Percentiles rank a stretch among this genome's conserved stretches.
Evolutionary conservation across 2,797 vertebrate species (phyloP).

Genomic region (Atherinosoma microstoma): DNA sequence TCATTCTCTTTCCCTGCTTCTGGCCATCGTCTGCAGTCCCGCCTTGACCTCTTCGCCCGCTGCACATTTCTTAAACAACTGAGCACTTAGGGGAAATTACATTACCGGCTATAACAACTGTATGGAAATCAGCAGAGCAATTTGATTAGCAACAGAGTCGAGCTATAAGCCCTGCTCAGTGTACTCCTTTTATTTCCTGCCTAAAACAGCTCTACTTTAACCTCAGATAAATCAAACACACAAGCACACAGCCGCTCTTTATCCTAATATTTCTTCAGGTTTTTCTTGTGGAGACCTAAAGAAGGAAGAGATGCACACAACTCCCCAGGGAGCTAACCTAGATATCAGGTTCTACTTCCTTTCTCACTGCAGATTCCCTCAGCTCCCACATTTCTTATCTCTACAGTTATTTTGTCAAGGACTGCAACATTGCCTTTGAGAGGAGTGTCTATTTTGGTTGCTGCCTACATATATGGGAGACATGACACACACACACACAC

Average conservation of each 20-base stretch:
- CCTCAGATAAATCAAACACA: slow-evolving; percentile 82
- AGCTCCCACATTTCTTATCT: slow-evolving; percentile 60
- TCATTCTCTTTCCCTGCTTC: slow-evolving; percentile 43
- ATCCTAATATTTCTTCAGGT: slow-evolving; percentile 72
- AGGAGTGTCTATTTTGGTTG: slow-evolving; percentile 46
- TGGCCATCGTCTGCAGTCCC: slow-evolving; percentile 68
- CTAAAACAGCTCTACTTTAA: slow-evolving; percentile 81
- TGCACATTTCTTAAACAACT: slow-evolving; percentile 85
- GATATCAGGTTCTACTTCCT: slow-evolving; percentile 73
- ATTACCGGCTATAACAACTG: slow-evolving; percentile 84
- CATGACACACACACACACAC: slow-evolving; percentile 41
- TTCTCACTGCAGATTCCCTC: slow-evolving; percentile 52
- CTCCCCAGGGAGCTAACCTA: slow-evolving; percentile 80
- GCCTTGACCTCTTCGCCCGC: slow-evolving; percentile 79
- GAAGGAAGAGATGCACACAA: slow-evolving; percentile 61
- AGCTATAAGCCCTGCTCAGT: slow-evolving; percentile 80
- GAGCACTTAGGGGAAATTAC: slow-evolving; percentile 87
- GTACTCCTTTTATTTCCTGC: slow-evolving; percentile 80
- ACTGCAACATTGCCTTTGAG: slow-evolving; percentile 33
- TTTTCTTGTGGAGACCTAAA: slow-evolving; percentile 58
- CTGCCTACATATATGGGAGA: neutral
- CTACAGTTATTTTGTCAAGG: slow-evolving; percentile 59
- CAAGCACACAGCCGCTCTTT: slow-evolving; percentile 63
- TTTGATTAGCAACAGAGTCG: slow-evolving; percentile 85
- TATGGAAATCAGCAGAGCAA: slow-evolving; percentile 87